phyloP scores from a whole-genome alignment of 2,797 vertebrate species.

The Jordanella pulchra region DNA sequence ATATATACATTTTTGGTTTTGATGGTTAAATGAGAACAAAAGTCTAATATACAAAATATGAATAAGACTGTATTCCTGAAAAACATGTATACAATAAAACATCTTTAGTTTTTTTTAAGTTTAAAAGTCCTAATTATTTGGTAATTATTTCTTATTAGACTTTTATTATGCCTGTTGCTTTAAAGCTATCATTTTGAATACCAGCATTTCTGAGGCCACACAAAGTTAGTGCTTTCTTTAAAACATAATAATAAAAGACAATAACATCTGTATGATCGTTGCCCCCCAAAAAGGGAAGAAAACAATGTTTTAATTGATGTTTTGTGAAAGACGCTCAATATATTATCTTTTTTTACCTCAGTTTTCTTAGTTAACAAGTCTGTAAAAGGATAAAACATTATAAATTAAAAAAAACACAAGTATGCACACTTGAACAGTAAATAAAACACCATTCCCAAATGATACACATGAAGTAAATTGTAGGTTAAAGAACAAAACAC shows the following conservation, averaged over 20 bases:
- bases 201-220: not conserved
- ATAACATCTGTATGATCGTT: not conserved
- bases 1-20: not conserved
- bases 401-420: not conserved
- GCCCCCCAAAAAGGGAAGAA: too few relatives aligned
- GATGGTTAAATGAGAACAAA: not conserved
- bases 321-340: not conserved
- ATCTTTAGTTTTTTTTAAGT: too few relatives aligned
- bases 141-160: not conserved
- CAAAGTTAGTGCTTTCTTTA: not conserved
- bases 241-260: not conserved
- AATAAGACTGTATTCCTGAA: too few relatives aligned
- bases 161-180: not conserved
- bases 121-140: not conserved
- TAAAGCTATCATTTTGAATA: not conserved
- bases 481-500: not conserved
- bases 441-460: not conserved
- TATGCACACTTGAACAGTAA: not conserved
- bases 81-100: too few relatives aligned
- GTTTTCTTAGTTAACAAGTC: not conserved
- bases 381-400: not conserved
- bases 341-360: not conserved
- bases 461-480: not conserved
- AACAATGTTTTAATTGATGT: not conserved
- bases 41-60: not conserved